Evolutionary conservation across 2,888 invertebrate genomes (phyloP).

Genomic region (Hymenopus coronatus): DNA sequence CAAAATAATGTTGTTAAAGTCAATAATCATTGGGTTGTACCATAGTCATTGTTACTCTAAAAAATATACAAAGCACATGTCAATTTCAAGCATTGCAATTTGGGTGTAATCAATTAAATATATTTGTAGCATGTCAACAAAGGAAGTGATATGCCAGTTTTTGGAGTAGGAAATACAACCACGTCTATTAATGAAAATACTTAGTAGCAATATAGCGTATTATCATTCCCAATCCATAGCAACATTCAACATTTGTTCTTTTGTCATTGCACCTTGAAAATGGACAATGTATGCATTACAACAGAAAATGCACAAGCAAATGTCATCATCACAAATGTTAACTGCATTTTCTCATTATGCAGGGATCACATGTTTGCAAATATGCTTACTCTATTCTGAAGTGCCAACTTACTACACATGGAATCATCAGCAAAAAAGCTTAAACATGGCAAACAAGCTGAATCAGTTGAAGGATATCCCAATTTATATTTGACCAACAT

Average conservation of each 20-base stretch:
- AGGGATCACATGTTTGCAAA: slow-evolving; percentile 36
- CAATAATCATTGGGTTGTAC: neutral
- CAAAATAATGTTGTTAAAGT: no score
- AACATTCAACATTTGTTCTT: slow-evolving; percentile 39
- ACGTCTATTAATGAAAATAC: slow-evolving; percentile 37
- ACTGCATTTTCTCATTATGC: slow-evolving; percentile 36
- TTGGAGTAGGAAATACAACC: slow-evolving; percentile 31
- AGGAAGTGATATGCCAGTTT: slow-evolving; percentile 37
- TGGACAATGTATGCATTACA: slow-evolving; percentile 41
- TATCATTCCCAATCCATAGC: slow-evolving; percentile 41
- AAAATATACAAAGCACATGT: neutral
- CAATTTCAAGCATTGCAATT: slow-evolving; percentile 7
- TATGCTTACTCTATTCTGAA: slow-evolving; percentile 31
- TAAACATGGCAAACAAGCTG: slow-evolving; percentile 12
- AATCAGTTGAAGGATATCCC: slow-evolving; percentile 23
- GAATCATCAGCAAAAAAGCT: slow-evolving; percentile 21
- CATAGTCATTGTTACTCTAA: slow-evolving; percentile 11
- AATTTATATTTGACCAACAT: slow-evolving; percentile 23
- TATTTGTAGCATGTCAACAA: slow-evolving; percentile 33
- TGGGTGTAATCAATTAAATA: neutral
- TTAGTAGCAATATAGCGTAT: slow-evolving; percentile 38
- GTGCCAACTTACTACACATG: slow-evolving; percentile 33
- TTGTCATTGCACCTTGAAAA: slow-evolving; percentile 40
- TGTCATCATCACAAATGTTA: slow-evolving; percentile 31
- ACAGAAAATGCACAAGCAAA: slow-evolving; percentile 38